Conservation (phyloP, 2,113 vertebrate species). For the Varanus salvator region DNA sequence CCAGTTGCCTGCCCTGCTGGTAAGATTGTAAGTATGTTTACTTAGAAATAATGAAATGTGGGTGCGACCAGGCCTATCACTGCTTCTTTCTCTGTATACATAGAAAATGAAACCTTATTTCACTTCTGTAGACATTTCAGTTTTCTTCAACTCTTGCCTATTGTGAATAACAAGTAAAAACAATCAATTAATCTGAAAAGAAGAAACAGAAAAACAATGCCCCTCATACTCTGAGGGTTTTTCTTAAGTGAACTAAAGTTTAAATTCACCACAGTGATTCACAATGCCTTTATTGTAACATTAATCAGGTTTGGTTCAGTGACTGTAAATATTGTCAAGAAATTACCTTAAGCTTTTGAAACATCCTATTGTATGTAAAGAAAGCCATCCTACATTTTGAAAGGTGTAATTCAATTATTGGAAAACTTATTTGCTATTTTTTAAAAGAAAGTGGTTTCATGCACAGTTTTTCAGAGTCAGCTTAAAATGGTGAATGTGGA, state of each 20-base stretch:
- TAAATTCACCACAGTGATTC: neutral
- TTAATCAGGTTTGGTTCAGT: constrained; percentile 3
- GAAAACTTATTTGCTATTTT: neutral
- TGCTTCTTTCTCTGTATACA: no score
- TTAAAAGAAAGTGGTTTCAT: neutral
- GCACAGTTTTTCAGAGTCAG: neutral
- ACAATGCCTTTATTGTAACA: constrained; percentile 5
- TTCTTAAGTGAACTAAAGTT: neutral
- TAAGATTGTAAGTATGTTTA: no score
- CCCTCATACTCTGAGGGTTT: neutral
- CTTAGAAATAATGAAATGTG: no score
- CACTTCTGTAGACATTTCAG: neutral
- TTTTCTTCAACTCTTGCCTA: neutral
- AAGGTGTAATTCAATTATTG: neutral
- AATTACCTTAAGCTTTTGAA: constrained; percentile 9
- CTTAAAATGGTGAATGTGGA: neutral
- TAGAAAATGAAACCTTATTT: neutral
- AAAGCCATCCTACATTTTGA: neutral
- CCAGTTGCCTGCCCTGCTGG: no score
- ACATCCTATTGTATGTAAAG: neutral
- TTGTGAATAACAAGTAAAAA: neutral
- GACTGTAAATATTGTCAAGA: neutral
- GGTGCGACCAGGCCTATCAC: no score
- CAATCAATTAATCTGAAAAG: neutral
- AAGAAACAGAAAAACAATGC: neutral